Base-by-base conservation (phyloP, 1,140 invertebrate genomes). In the Aphaenogaster ashmeadi region DNA sequence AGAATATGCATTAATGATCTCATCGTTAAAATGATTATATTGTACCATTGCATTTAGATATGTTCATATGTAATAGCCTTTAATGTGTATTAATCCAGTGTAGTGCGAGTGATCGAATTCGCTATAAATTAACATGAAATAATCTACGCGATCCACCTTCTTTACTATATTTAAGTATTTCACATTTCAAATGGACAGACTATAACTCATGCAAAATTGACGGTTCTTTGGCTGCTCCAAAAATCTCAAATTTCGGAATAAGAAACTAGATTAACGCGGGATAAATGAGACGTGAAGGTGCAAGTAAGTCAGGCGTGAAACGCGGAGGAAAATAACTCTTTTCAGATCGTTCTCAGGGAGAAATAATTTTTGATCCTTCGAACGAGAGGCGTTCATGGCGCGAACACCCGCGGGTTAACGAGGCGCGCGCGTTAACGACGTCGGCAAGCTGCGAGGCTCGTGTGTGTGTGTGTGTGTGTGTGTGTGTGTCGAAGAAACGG, bases 351-450 rank as follows among this genome's bases (percentile, higher is more conserved):
- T 78, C 41, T 41, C 9, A 27, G 15, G 1, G 38, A 36, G 15
- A 78, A 67, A 44, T 69, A 56, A 81, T 81, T 81, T 71, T 36
- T 44, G 9, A 81, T 81, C 6, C 36, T 67, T 54, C n/a, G n/a
- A 15, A 18, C 3, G 33, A 54, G 77, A 8, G n/a, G 21, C 47
- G 47, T n/a, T 80, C 50, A 7, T 47, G 66, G 1, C 50, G 79
- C 60, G 60, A 79, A n/a, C 60, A 66, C 44, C 47, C 77, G 60
- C 66, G 50, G 66, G 52, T 44, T 33, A 81, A 72, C 52, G 27
- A 72, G 36, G 27, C 67, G 66, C 50, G 79, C 41, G 67, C 41
- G 41, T 74, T 84, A 75, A 75, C 41, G 69, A 84, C 54, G 47
- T 81, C 54, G 69, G 80, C 80, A 60, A 72, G 36, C 54, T 47